phyloP scores from a whole-genome alignment of 2,888 invertebrate genomes.

The Melinaea menophilus region DNA sequence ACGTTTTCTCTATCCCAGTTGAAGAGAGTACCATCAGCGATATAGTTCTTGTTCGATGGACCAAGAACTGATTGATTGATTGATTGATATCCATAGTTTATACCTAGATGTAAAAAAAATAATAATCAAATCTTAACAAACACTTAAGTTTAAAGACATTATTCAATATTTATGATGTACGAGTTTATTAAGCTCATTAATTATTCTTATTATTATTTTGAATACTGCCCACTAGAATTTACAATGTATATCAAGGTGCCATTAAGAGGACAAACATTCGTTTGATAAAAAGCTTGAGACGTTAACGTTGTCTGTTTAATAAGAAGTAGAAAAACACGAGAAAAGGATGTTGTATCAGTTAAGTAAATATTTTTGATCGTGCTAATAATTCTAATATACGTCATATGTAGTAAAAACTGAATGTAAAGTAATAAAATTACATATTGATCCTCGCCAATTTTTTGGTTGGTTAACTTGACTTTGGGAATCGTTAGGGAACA shows the following conservation, averaged over 20 bases:
- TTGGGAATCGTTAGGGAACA: too few species aligned
- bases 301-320: neutral
- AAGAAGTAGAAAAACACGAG: neutral
- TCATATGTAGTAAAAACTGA: too few species aligned
- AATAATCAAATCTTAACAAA: neutral
- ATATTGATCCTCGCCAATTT: conserved; percentile 55
- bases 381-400: too few species aligned
- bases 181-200: too few species aligned
- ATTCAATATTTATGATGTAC: too few species aligned
- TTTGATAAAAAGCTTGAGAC: neutral
- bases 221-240: too few species aligned
- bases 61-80: conserved; percentile 53
- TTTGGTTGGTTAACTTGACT: conserved; percentile 39
- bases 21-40: conserved; percentile 73
- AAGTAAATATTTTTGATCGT: neutral
- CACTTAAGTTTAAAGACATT: neutral
- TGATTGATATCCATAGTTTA: conserved; percentile 61
- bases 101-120: conserved; percentile 48
- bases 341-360: neutral
- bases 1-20: conserved; percentile 79
- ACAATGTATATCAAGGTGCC: neutral
- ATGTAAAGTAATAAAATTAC: conserved; percentile 40
- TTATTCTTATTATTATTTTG: too few species aligned
- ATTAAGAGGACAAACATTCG: neutral
- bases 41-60: conserved; percentile 69